phyloP scores from a whole-genome alignment of 2,888 invertebrate species.

The Caenorhabditis angaria region DNA sequence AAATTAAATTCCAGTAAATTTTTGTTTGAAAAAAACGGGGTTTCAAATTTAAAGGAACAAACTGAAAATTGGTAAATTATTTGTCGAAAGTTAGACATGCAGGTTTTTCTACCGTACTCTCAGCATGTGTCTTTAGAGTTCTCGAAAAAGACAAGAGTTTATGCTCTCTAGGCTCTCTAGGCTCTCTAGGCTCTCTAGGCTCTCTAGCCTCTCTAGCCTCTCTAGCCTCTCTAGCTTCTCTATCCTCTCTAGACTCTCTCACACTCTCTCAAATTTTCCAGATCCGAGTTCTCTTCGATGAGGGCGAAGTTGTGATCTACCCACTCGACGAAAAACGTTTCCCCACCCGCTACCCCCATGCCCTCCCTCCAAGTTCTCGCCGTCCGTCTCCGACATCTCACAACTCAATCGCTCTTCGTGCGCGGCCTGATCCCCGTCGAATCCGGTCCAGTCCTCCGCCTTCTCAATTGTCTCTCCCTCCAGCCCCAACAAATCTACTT shows the following conservation, averaged over 20 bases:
- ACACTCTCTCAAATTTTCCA: no score
- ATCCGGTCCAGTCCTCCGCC: constrained; percentile 53
- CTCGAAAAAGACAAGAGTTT: background rate
- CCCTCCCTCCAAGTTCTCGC: constrained; percentile 51
- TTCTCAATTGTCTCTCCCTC: constrained; percentile 43
- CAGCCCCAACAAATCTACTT: constrained; percentile 62
- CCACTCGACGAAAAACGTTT: constrained; percentile 55
- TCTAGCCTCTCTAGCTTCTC: no score
- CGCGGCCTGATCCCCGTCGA: constrained; percentile 63
- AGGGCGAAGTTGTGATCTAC: constrained; percentile 62
- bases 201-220: no score
- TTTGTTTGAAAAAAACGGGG: no score
- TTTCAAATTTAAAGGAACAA: no score
- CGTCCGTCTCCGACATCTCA: constrained; percentile 45
- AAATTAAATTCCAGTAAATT: no score
- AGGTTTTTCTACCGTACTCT: background rate
- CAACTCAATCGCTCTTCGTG: constrained; percentile 58
- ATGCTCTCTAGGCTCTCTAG: background rate
- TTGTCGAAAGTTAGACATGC: no score
- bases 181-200: background rate
- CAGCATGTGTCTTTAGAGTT: background rate
- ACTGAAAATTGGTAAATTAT: no score
- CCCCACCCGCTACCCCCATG: constrained; percentile 52
- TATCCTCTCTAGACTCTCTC: background rate
- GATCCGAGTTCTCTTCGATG: constrained; percentile 63